Base-by-base conservation (phyloP, 2,113 vertebrate species). In the Brachyhypopomus occidentalis region DNA sequence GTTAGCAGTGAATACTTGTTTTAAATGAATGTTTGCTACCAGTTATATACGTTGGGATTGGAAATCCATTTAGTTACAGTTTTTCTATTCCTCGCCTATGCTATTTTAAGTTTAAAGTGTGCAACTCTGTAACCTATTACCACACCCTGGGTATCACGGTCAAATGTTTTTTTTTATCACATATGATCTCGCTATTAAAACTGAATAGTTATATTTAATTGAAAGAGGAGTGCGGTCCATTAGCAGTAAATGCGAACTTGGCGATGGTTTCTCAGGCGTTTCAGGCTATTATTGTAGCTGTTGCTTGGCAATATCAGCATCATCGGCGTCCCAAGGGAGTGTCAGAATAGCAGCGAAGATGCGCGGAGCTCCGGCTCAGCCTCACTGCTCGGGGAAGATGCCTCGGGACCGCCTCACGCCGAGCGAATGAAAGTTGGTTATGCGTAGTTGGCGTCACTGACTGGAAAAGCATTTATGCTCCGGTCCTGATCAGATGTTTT, bases 231-330 rank as follows among this genome's bases (percentile, higher is more conserved):
- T 34, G 66, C 19, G 20, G 36, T 41, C 12, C 58, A 56, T 59
- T 9, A 58, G 45, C n/a, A 3, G 45, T 25, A 11, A 75, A 36
- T 16, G 14, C 77, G 48, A 71, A 82, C 72, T 79, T 79, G 80
- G 72, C n/a, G 11, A 23, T 23, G 5, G 79, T 30, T 30, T 56
- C 58, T 59, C 52, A 71, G 62, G 69, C 67, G 55, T 59, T 48
- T 63, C 22, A 25, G 70, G 75, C 72, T 80, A 72, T 82, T 69
- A 56, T 60, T 60, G 59, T 20, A 69, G 81, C 73, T 69, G 84
- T 86, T 86, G 84, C 84, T 78, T 83, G 84, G 84, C 84, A 86
- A 83, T 86, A 72, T 60, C 81, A 77, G 84, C 79, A 52, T 70
- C 79, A 78, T 69, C 62, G 23, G 58, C 20, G 78, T 86, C 84